Evolutionary conservation across 2,797 vertebrate species (phyloP).

Genomic region (Petrocephalus schoutedeni): DNA sequence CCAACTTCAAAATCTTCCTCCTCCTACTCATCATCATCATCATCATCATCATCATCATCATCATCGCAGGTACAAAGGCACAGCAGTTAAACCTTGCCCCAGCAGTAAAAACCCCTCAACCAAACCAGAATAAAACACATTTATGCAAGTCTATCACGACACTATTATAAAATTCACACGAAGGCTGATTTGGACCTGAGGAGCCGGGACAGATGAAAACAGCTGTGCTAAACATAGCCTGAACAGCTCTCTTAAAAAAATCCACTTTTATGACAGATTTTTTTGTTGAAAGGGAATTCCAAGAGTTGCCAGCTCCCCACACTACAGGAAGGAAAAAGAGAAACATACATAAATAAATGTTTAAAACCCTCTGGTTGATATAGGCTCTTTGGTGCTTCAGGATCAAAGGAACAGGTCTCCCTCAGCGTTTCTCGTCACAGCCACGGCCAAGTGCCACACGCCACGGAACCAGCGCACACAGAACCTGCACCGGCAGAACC

Average conservation of each 20-base stretch:
- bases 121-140: not conserved
- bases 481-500: constrained; percentile 26
- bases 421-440: not conserved
- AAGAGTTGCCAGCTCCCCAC: not conserved
- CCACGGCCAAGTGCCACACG: not conserved
- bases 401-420: constrained; percentile 21
- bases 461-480: constrained; percentile 37
- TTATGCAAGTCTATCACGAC: not conserved
- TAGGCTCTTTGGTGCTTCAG: not conserved
- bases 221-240: not conserved
- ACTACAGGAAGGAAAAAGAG: not conserved
- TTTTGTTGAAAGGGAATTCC: not conserved
- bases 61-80: not conserved
- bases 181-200: not conserved
- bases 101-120: not conserved
- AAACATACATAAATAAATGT: not conserved
- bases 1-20: not conserved
- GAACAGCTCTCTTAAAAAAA: not conserved
- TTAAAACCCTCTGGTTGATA: not conserved
- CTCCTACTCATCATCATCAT: not conserved
- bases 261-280: not conserved
- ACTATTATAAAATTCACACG: constrained; percentile 14
- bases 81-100: not conserved
- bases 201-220: not conserved
- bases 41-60: not conserved